A percentile compares a stretch with the other conserved stretches of the same genome.
Evolutionary conservation across 2,797 vertebrate species (phyloP).

Genomic region (Macropodus opercularis): DNA sequence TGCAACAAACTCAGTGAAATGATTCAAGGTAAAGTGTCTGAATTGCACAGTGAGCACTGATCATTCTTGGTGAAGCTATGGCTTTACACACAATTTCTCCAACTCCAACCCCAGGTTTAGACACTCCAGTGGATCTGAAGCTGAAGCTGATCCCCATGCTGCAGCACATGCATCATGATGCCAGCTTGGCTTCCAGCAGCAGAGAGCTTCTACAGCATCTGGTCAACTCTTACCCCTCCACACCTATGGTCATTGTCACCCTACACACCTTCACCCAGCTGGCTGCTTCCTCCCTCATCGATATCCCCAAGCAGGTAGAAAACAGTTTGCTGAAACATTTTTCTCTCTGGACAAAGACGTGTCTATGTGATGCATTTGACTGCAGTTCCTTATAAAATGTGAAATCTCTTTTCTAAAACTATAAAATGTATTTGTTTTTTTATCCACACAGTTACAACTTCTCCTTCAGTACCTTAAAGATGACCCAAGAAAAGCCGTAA

Average conservation of each 20-base stretch:
- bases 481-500: constrained; percentile 94
- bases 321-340: too few relatives aligned
- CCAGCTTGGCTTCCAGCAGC: constrained; percentile 92
- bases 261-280: constrained; percentile 97
- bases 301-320: constrained; percentile 95
- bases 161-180: constrained; percentile 98
- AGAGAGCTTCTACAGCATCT: constrained; percentile 93
- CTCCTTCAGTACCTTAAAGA: constrained; percentile 93
- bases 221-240: constrained; percentile 94
- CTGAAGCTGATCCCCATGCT: constrained; percentile 96
- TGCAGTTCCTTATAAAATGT: background rate
- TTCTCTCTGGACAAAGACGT: background rate
- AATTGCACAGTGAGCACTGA: background rate
- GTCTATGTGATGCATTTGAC: background rate
- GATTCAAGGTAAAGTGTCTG: constrained; percentile 91
- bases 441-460: constrained; percentile 86
- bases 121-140: constrained; percentile 96
- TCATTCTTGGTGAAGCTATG: too few relatives aligned
- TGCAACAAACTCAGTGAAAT: constrained; percentile 99
- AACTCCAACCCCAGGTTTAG: constrained; percentile 81
- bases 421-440: too few relatives aligned
- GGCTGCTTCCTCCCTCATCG: constrained; percentile 93
- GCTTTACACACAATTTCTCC: too few relatives aligned
- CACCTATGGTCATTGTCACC: constrained; percentile 95
- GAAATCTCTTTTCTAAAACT: background rate